A percentile compares a stretch with the other conserved stretches of the same genome.
Evolutionary conservation across 2,113 vertebrate species (phyloP).

Genomic region (Microcebus ravelobensis): DNA sequence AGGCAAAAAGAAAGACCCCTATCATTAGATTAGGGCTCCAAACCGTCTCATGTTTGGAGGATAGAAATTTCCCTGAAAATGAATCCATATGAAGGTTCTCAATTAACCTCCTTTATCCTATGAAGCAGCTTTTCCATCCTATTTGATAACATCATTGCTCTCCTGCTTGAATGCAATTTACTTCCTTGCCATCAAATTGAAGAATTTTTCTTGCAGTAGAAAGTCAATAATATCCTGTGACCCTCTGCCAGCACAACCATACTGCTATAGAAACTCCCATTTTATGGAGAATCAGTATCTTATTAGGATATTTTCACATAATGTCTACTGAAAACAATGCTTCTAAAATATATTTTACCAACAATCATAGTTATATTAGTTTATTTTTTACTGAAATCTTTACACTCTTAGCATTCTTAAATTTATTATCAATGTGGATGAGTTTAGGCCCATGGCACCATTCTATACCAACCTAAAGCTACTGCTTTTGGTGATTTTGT

Average conservation of each 20-base stretch:
- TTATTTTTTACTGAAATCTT: neutral
- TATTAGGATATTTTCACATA: neutral
- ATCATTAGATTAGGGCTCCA: neutral
- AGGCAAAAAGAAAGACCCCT: neutral
- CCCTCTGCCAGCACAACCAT: accelerated
- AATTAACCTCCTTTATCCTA: neutral
- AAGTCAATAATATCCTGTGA: neutral
- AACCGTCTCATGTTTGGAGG: no score
- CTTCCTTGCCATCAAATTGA: neutral
- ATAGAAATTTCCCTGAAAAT: neutral
- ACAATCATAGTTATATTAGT: neutral
- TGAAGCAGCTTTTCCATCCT: neutral
- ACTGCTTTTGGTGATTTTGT: neutral
- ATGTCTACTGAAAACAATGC: neutral
- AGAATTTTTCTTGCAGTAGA: neutral
- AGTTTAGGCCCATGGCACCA: neutral
- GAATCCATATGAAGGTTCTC: neutral
- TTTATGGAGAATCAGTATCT: neutral
- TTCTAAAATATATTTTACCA: neutral
- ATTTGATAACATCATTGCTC: neutral
- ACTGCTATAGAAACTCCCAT: neutral
- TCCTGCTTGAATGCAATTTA: neutral
- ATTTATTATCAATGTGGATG: neutral
- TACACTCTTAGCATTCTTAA: neutral
- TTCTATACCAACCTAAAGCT: neutral